Evolutionary conservation across 2,888 invertebrate genomes (phyloP).

Genomic region (Rosalia funebris): DNA sequence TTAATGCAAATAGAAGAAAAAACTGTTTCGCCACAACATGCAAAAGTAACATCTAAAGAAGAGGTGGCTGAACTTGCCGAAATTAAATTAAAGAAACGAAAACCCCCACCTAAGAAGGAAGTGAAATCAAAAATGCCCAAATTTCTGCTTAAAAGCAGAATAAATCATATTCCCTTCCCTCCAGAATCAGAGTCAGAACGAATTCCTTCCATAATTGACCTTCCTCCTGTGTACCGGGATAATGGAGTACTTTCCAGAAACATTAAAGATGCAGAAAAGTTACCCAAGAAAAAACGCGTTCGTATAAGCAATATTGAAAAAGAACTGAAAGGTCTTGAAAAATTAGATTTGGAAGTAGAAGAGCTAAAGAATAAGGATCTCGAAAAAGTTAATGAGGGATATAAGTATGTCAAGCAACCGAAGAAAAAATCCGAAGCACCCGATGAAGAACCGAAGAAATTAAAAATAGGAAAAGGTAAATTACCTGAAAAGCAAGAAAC

Average conservation of each 20-base stretch:
- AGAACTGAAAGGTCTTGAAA: constrained; percentile 62
- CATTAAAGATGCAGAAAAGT: constrained; percentile 64
- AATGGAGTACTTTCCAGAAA: constrained; percentile 66
- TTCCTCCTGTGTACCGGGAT: constrained; percentile 63
- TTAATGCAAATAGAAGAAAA: constrained; percentile 40
- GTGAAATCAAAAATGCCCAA: constrained; percentile 61
- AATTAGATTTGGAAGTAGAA: constrained; percentile 62
- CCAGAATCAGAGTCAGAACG: constrained; percentile 58
- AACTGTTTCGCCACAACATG: constrained; percentile 56
- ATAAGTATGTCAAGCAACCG: constrained; percentile 55
- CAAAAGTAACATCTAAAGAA: constrained; percentile 56
- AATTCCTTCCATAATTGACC: constrained; percentile 57
- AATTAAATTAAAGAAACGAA: constrained; percentile 65
- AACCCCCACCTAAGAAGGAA: constrained; percentile 57
- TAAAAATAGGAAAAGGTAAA: constrained; percentile 65
- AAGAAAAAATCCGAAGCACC: constrained; percentile 53
- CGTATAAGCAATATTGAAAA: constrained; percentile 61
- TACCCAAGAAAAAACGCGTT: constrained; percentile 62
- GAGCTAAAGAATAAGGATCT: constrained; percentile 59
- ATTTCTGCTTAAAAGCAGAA: constrained; percentile 65
- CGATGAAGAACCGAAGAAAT: constrained; percentile 56
- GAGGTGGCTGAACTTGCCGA: constrained; percentile 66
- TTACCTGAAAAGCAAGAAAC: constrained; percentile 59
- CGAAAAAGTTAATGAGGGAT: constrained; percentile 61
- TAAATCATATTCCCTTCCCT: constrained; percentile 63